These are phyloP conservation scores for Acronicta psi DNA, from an alignment of 2,888 invertebrate species.

Conservation along the genomic window DNA sequence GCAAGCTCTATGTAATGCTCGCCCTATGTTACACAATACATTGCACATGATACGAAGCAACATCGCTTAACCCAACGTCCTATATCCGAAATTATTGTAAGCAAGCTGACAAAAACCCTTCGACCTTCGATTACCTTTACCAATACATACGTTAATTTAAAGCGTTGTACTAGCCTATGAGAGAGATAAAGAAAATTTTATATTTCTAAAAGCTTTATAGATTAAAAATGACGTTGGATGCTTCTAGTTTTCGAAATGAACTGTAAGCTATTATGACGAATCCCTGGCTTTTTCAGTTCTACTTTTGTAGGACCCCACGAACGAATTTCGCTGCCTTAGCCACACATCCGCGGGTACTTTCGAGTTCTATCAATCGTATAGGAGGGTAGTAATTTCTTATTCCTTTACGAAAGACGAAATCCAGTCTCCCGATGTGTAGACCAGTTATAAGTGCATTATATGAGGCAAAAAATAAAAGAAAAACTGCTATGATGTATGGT, in stretches of 20 bases:
- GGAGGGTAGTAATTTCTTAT: slow-evolving; percentile 4
- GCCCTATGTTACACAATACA: slow-evolving; percentile 65
- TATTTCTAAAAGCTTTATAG: slow-evolving; percentile 73
- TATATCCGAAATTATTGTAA: slow-evolving; percentile 65
- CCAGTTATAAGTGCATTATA: slow-evolving; percentile 71
- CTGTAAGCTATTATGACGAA: slow-evolving; percentile 64
- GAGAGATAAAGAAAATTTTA: slow-evolving; percentile 43
- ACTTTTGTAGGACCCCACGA: slow-evolving; percentile 60
- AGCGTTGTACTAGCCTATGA: slow-evolving; percentile 64
- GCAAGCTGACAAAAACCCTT: slow-evolving; percentile 60
- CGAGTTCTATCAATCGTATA: slow-evolving; percentile 15
- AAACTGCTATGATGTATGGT: slow-evolving; percentile 64
- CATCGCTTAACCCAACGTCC: slow-evolving; percentile 69
- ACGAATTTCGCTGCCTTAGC: slow-evolving; percentile 27
- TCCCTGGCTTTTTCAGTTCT: slow-evolving; percentile 66
- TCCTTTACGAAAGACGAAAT: slow-evolving; percentile 19
- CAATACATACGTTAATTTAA: slow-evolving; percentile 42
- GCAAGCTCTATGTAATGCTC: slow-evolving; percentile 72
- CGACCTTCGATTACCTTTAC: slow-evolving; percentile 44
- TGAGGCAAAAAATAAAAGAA: slow-evolving; percentile 75
- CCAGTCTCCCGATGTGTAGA: slow-evolving; percentile 24
- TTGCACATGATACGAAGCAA: slow-evolving; percentile 78
- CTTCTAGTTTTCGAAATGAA: slow-evolving; percentile 60
- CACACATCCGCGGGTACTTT: slow-evolving; percentile 37
- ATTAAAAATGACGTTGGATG: slow-evolving; percentile 54